Evolutionary conservation across 2,113 vertebrate genomes (phyloP), one percentile per base, ranked within the genome.

Genomic region (Paedocypris sp.): DNA sequence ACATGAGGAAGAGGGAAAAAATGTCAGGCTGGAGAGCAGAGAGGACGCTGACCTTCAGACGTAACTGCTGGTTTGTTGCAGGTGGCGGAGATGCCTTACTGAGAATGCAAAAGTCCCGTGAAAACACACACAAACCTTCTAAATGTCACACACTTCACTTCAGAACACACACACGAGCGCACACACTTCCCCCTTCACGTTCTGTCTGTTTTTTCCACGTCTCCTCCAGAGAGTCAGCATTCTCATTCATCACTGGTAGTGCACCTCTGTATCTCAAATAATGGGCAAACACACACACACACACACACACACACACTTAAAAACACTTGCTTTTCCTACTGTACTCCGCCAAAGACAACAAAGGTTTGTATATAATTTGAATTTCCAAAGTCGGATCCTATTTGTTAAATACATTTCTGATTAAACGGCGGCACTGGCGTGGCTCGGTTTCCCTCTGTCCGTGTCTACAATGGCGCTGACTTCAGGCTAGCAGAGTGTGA

Each of bases 341-440:
- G n/a, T n/a, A n/a, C n/a, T n/a, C n/a, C n/a, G n/a, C n/a, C n/a
- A n/a, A n/a, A n/a, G n/a, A n/a, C n/a, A n/a, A n/a, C n/a, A n/a
- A n/a, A n/a, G n/a, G n/a, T n/a, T n/a, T n/a, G n/a, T n/a, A n/a
- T n/a, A n/a, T n/a, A n/a, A n/a, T n/a, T n/a, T n/a, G n/a, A n/a
- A 78, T 79, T 62, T 68, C 23, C 45, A 20, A 18, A 64, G 53
- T 75, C 69, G 72, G 75, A 77, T 82, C 75, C 68, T 78, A 75
- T 81, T 81, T 82, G 76, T 75, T 78, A 77, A 82, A 77, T 60
- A 75, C 71, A 71, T 70, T 77, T 78, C 78, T 74, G 78, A 80
- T 83, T 82, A 77, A 80, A 76, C 65, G 1, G 35, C 15, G 15
- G 62, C 58, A 42, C 68, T 8, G 48, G 71, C 76, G 73, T 79